Percentiles rank a stretch among this genome's conserved stretches.
Conservation (phyloP, 2,888 invertebrate genomes). For the Leptopilina myrica region DNA sequence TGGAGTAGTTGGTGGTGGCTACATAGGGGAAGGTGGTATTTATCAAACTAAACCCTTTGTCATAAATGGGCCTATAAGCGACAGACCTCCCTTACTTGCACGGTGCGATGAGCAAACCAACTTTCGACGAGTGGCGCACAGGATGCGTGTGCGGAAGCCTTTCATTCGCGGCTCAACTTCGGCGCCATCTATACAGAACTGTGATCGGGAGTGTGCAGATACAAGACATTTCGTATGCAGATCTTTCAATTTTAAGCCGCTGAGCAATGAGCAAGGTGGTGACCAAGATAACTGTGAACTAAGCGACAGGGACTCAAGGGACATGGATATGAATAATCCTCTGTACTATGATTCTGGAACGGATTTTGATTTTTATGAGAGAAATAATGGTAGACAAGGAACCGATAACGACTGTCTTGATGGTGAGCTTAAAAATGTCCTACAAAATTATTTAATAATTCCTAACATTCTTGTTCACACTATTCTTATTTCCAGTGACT, state of each 20-base stretch:
- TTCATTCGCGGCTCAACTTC: constrained; percentile 86
- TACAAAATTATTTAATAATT: background rate
- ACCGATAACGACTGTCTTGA: constrained; percentile 89
- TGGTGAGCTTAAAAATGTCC: constrained; percentile 79
- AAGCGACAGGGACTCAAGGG: constrained; percentile 90
- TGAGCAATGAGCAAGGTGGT: constrained; percentile 80
- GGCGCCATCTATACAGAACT: constrained; percentile 86
- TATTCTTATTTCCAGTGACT: constrained; percentile 81
- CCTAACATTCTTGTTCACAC: constrained; percentile 21
- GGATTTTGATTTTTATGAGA: constrained; percentile 91
- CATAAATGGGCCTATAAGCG: constrained; percentile 73
- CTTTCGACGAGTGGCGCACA: constrained; percentile 88
- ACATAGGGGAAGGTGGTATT: constrained; percentile 71
- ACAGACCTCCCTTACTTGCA: constrained; percentile 77
- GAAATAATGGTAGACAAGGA: constrained; percentile 84
- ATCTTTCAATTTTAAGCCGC: constrained; percentile 84
- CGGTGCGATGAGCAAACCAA: constrained; percentile 90
- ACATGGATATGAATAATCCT: constrained; percentile 90
- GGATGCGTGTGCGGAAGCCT: constrained; percentile 87
- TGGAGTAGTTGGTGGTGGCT: constrained; percentile 71
- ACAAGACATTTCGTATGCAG: constrained; percentile 82
- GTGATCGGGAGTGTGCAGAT: constrained; percentile 91
- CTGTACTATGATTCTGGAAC: constrained; percentile 89
- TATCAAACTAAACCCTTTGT: constrained; percentile 71
- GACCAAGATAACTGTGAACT: constrained; percentile 92